Evolutionary conservation across 2,113 vertebrate species (phyloP), one percentile per base, ranked within the genome.

Genomic region (Myanophis thanlyinensis): DNA sequence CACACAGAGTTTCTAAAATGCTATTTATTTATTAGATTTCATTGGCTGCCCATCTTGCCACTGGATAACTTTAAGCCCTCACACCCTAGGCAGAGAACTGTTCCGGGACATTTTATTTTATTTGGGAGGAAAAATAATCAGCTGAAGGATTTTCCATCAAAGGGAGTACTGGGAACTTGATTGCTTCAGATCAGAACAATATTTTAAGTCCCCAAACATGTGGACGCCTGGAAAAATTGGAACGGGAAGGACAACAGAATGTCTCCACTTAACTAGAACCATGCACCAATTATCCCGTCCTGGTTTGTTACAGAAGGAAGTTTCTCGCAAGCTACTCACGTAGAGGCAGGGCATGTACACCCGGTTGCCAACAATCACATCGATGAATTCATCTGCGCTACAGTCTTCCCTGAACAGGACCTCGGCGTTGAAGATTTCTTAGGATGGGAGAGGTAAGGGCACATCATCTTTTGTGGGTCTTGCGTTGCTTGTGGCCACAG

Each of bases 341-440:
- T 99, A 99, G 90, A 99, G 98, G 93, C 99, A 99, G 1, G 99
- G 99, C 99, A 99, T 99, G 97, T 99, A 99, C 93, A 99, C 99
- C 91, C 99, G 97, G 97, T 99, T 99, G 95, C 99, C 99, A n/a
- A 99, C 98, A 0, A 99, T 98, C 95, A 99, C 99, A 0, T 99
- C 99, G 0, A 99, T 99, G 97, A 99, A 99, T 94, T 99, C 99
- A 0, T 99, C 99, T 0, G 99, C 98, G 3, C 98, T 98, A 94
- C 98, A 98, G 95, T 99, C 99, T 95, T 99, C 99, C 94, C 99
- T 97, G 97, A 99, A 99, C 62, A 99, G 98, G 9, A 99, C 98
- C 94, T 99, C 99, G 0, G 99, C 99, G 0, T 99, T 99, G 97
- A 99, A 99, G 98, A 99, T 99, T 98, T 99, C 99, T 99, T 97